Evolutionary conservation across 92 coral and sea anemone genomes (phyloP), one percentile per base, ranked within the genome.

Genomic region (Isaurus tuberculatus): DNA sequence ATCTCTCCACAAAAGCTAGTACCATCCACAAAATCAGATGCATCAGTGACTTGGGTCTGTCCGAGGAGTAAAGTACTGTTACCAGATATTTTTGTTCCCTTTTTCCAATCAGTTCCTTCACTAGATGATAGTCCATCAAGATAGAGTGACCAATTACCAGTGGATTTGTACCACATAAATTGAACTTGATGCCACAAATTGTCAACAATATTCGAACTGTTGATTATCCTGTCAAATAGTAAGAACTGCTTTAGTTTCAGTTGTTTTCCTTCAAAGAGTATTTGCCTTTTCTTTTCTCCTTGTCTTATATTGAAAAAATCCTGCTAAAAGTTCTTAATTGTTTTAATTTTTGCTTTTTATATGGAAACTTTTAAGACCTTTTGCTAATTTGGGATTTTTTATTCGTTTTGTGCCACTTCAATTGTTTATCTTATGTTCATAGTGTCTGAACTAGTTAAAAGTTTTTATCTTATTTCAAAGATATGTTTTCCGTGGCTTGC

Each of bases 1-100:
- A 74, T 74, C 11, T 74, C 66, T 31, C 80, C 80, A 30, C 80
- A 61, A 74, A 74, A 74, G 22, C 80, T 33, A 17, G 0, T 42
- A 27, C 40, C 64, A 19, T 74, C 66, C 58, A 31, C 5, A 74
- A 74, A 74, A 29, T 69, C 30, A 69, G 51, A 19, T 51, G 42
- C 80, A 26, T 65, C 3, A 13, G 66, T 49, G 3, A 57, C 2
- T 31, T 30, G 44, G 27, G 31, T 51, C 33, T 53, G 66, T 3
- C 80, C 80, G 51, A 74, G 57, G 64, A 74, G 28, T 57, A 74
- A 6, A 10, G 66, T 53, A 1, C 80, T 40, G 10, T 53, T 16
- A 8, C 25, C 28, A 26, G 80, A 42, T 74, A 74, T 17, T 2
- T 5, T 74, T 37, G 11, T 17, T 8, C 25, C 42, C 33, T 40